Conservation (phyloP, 2,888 invertebrate species). For the Himalopsyche japonica region DNA sequence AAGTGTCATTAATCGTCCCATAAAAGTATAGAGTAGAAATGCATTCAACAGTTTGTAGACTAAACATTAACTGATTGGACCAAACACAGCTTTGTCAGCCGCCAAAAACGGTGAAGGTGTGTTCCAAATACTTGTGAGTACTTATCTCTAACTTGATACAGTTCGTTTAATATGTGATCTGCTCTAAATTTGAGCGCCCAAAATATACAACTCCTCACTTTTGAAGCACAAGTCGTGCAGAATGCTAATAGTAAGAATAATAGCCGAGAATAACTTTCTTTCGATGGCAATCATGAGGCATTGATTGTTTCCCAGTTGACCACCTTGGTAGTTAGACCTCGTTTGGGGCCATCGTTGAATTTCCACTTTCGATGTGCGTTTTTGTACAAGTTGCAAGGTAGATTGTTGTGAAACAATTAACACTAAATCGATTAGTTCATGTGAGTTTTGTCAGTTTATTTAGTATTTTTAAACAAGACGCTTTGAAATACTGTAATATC, state of each 20-base stretch:
- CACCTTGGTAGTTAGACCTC: constrained; percentile 3
- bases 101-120: no score
- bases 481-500: no score
- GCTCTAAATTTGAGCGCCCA: not conserved
- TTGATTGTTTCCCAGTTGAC: not conserved
- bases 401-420: constrained; percentile 25
- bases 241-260: not conserved
- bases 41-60: no score
- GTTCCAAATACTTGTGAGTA: not conserved
- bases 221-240: constrained; percentile 1
- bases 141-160: not conserved
- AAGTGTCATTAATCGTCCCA: no score
- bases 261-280: constrained; percentile 10
- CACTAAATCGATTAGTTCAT: not conserved
- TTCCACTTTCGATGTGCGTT: constrained; percentile 25
- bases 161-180: not conserved
- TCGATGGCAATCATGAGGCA: not conserved
- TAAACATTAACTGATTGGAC: no score
- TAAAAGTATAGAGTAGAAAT: no score
- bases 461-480: no score
- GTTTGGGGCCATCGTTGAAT: constrained; percentile 5
- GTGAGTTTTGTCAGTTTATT: not conserved
- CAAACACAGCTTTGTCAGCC: no score
- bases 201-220: not conserved
- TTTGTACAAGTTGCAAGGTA: constrained; percentile 7